These are phyloP conservation scores for Neodiprion fabricii DNA, from an alignment of 1,140 invertebrate species.

Conservation along the genomic window DNA sequence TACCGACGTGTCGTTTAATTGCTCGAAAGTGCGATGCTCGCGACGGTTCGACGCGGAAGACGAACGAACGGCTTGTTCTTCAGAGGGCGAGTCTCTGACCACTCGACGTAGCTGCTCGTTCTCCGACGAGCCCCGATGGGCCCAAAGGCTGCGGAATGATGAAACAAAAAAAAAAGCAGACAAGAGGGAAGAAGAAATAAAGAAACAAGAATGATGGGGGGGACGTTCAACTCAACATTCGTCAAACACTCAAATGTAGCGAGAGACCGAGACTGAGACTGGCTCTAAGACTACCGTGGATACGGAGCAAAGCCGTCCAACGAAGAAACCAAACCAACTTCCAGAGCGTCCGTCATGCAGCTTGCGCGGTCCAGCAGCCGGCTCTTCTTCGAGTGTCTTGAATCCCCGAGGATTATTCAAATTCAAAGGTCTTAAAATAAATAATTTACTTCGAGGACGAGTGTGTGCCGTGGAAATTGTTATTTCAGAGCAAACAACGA, in stretches of 20 bases:
- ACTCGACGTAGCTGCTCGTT: neutral
- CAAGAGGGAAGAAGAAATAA: neutral
- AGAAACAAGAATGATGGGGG: neutral
- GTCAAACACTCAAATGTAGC: conserved; percentile 7
- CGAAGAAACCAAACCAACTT: neutral
- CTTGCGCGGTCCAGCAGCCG: neutral
- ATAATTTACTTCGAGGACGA: conserved; percentile 30
- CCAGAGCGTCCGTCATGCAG: neutral
- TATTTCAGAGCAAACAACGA: conserved; percentile 1
- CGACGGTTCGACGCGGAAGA: too few relatives aligned
- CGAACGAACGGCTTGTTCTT: neutral
- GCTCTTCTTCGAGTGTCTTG: conserved; percentile 40
- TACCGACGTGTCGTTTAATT: too few relatives aligned
- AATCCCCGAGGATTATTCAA: conserved; percentile 49
- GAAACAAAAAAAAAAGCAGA: neutral
- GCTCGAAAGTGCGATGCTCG: too few relatives aligned
- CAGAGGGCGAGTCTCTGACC: neutral
- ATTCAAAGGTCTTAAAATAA: conserved; percentile 47
- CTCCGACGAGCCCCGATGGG: neutral
- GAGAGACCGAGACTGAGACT: neutral
- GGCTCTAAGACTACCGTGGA: neutral
- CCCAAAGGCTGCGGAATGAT: neutral
- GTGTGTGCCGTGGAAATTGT: neutral
- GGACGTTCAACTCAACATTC: neutral
- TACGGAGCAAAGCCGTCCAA: neutral